Percentiles rank a stretch among this genome's conserved stretches.
Evolutionary conservation across 1,140 invertebrate genomes (phyloP).

Genomic region (Panagrolaimus sp.): DNA sequence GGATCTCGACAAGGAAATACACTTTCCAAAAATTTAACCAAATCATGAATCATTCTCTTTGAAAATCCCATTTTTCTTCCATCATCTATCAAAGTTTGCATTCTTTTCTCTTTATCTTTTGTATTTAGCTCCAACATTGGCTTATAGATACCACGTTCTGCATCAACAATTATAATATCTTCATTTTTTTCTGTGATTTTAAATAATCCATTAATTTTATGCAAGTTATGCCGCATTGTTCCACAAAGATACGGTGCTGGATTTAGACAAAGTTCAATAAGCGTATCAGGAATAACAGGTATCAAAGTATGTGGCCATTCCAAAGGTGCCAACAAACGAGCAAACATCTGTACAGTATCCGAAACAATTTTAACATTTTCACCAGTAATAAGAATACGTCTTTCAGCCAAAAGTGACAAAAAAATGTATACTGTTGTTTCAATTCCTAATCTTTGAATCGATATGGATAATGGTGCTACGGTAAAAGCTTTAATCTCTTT

Average conservation of each 20-base stretch:
- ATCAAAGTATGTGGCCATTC: constrained; percentile 16
- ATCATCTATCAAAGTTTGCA: too few species aligned
- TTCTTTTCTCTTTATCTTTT: not conserved
- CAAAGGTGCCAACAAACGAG: not conserved
- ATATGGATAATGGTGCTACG: not conserved
- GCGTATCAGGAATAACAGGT: constrained; percentile 10
- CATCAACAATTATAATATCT: constrained; percentile 5
- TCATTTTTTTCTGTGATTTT: not conserved
- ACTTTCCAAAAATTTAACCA: not conserved
- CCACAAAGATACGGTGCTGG: constrained; percentile 12
- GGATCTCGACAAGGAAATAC: not conserved
- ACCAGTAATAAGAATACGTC: not conserved
- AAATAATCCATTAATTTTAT: not conserved
- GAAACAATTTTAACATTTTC: not conserved
- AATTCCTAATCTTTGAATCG: not conserved
- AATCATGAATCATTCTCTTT: constrained; percentile 6
- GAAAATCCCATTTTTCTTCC: not conserved
- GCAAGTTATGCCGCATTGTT: constrained; percentile 2
- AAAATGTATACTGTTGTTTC: constrained; percentile 3
- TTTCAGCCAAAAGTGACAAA: constrained; percentile 8
- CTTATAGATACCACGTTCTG: not conserved
- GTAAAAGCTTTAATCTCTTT: too few species aligned
- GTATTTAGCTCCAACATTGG: not conserved
- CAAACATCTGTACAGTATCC: constrained; percentile 2
- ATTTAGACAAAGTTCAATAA: not conserved